Conservation (phyloP, 2,797 vertebrate species). For the Sylvilagus floridanus region DNA sequence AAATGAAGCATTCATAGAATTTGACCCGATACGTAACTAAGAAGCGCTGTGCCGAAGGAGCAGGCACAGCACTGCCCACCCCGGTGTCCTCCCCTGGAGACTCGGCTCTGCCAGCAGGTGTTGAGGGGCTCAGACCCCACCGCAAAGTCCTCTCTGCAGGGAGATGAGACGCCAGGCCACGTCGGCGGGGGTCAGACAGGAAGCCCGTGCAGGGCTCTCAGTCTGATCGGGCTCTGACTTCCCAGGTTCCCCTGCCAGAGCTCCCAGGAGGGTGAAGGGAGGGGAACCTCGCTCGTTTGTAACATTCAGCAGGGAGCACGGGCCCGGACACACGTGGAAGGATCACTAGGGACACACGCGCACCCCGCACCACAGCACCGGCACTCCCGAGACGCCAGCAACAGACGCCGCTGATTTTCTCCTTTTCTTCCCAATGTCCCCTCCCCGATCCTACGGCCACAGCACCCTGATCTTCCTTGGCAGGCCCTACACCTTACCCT, state of each 20-base stretch:
- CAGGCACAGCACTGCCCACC: not conserved
- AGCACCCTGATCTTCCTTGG: not conserved
- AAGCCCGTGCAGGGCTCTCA: not conserved
- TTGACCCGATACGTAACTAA: not conserved
- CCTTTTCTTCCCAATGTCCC: not conserved
- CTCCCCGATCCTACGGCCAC: not conserved
- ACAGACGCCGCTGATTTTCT: not conserved
- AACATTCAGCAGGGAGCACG: not conserved
- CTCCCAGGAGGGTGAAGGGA: not conserved
- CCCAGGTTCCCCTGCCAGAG: not conserved
- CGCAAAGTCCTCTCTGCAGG: not conserved
- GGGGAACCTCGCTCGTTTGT: not conserved
- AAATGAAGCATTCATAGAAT: not conserved
- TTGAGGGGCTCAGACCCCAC: not conserved
- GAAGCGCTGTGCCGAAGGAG: not conserved
- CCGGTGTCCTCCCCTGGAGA: not conserved
- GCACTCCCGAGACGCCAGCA: not conserved
- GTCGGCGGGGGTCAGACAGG: accelerated
- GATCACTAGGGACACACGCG: no score
- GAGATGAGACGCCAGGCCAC: not conserved
- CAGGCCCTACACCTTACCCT: not conserved
- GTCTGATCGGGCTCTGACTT: not conserved
- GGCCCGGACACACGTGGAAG: no score
- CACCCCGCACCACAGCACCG: accelerated
- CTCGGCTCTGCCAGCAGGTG: not conserved